Evolutionary conservation across 2,888 invertebrate genomes (phyloP), one percentile per base, ranked within the genome.

Genomic region (Heterodera filipjevi): DNA sequence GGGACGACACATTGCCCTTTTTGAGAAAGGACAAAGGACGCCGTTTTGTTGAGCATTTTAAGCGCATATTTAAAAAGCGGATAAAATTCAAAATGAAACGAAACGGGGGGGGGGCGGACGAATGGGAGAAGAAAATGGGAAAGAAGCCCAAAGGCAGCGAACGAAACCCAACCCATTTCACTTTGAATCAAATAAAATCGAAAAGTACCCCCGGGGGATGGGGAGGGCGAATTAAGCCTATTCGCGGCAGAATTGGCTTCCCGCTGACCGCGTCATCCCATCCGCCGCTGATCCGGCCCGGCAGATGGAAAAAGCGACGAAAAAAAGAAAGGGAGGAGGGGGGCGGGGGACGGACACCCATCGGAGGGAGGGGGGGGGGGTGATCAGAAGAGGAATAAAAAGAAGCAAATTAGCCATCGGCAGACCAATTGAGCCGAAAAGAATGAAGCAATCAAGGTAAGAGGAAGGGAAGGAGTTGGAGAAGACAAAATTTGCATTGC

Each of bases 341-440:
- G 39, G 39, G 39, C 5, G 39, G 49, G 49, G 49, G 46, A 49
- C 12, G 14, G 10, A 39, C 39, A 5, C 49, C 49, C 59, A 53
- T 5, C 19, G 53, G 59, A 8, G 53, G 53, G 53, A n/a, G 2
- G 53, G 53, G 59, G n/a, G n/a, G 59, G 59, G n/a, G 59, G 6
- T 2, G n/a, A 59, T 49, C n/a, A 8, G n/a, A 27, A 27, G 22
- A 10, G 27, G 59, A 59, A 59, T n/a, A 59, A n/a, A 59, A 59
- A 59, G 59, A 27, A n/a, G n/a, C n/a, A 59, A 59, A 59, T 59
- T 59, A 59, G 59, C 59, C 59, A 59, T 59, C 59, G n/a, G n/a
- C 59, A 59, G 59, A 59, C 59, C 59, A 59, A 59, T 59, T 59
- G n/a, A 59, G 59, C 59, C 59, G 59, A n/a, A 59, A 59, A 59